A percentile compares a stretch with the other conserved stretches of the same genome.
phyloP scores from a whole-genome alignment of 2,797 vertebrate genomes.

The Pangasius sanitwongsei region DNA sequence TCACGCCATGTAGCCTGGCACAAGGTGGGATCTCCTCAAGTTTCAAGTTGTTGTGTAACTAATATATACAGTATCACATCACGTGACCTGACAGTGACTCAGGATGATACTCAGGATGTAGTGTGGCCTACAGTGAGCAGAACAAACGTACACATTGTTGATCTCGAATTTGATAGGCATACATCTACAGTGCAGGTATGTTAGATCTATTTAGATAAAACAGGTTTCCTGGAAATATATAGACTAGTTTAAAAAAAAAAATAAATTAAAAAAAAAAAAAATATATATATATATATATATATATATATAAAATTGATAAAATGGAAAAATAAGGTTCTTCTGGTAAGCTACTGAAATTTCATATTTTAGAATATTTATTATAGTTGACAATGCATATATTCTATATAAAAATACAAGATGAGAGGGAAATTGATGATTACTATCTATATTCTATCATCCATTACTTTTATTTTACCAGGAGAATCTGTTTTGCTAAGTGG shows the following conservation, averaged over 20 bases:
- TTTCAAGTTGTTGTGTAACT: not conserved
- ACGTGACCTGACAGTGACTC: not conserved
- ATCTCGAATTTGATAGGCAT: not conserved
- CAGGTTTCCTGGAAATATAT: not conserved
- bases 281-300: too few species aligned
- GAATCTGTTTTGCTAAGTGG: not conserved
- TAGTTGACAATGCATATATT: not conserved
- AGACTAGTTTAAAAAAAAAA: not conserved
- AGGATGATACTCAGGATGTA: not conserved
- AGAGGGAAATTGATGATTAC: not conserved
- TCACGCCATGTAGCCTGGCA: slow-evolving; percentile 63
- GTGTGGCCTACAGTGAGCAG: not conserved
- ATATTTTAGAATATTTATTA: not conserved
- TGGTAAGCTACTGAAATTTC: not conserved
- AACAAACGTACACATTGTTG: not conserved
- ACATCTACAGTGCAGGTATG: not conserved
- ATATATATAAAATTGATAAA: not conserved
- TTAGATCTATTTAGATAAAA: not conserved
- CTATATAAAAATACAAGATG: not conserved
- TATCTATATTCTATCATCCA: not conserved
- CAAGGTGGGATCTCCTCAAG: slow-evolving; percentile 33
- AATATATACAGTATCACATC: not conserved
- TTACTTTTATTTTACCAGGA: not conserved
- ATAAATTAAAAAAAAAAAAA: not conserved
- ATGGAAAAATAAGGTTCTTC: not conserved